These are phyloP conservation scores for Rutpela maculata DNA, from an alignment of 2,888 invertebrate species.

Conservation along the genomic window DNA sequence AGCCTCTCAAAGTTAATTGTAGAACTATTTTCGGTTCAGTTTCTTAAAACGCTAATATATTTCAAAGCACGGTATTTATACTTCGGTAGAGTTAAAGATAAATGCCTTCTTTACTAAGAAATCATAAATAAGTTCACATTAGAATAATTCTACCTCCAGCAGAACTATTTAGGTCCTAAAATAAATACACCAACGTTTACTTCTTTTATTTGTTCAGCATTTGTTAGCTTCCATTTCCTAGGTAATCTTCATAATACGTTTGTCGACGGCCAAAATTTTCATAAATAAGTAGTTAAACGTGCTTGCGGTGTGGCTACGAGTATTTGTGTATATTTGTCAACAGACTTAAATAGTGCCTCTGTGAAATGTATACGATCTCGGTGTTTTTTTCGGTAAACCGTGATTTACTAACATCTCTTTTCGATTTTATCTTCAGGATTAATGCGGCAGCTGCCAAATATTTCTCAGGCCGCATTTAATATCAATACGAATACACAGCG, in stretches of 20 bases:
- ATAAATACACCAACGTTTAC: slow-evolving; percentile 20
- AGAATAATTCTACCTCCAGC: slow-evolving; percentile 11
- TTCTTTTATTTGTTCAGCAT: slow-evolving; percentile 26
- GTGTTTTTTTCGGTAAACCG: not conserved
- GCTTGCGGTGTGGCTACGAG: slow-evolving; percentile 14
- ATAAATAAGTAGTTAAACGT: slow-evolving; percentile 36
- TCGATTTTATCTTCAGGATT: not conserved
- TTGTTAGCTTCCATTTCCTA: slow-evolving; percentile 5
- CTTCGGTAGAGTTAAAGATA: not conserved
- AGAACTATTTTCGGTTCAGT: not conserved
- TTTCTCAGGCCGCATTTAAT: not conserved
- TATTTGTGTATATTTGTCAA: slow-evolving; percentile 28
- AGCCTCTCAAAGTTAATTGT: not conserved
- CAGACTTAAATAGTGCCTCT: not conserved
- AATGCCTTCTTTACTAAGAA: slow-evolving; percentile 12
- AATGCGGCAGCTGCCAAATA: not conserved
- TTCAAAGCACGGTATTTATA: not conserved
- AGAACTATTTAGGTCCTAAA: slow-evolving; percentile 22
- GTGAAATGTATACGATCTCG: not conserved
- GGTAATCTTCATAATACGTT: slow-evolving; percentile 24
- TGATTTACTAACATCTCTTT: not conserved
- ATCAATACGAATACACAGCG: no score
- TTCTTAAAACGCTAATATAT: not conserved
- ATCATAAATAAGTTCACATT: slow-evolving; percentile 3
- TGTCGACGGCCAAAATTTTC: slow-evolving; percentile 31